Percentiles rank a stretch among this genome's conserved stretches.
Conservation (phyloP, 2,888 invertebrate genomes). For the Gortyna flavago region DNA sequence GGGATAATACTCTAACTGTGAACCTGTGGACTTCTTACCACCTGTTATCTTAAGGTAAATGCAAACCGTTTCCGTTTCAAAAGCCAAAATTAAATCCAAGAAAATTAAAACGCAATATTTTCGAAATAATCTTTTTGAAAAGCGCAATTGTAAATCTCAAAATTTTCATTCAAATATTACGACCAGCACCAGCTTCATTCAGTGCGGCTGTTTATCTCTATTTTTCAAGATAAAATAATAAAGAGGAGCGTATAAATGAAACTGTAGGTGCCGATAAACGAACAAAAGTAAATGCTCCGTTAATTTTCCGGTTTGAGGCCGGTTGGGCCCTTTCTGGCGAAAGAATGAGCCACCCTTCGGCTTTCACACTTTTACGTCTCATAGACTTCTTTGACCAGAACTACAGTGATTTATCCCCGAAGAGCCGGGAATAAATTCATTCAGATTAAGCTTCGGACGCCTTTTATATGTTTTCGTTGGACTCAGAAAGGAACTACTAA, state of each 20-base stretch:
- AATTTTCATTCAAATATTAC: slow-evolving; percentile 57
- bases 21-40: background rate
- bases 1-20: too few species aligned
- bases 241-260: slow-evolving; percentile 70
- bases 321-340: slow-evolving; percentile 66
- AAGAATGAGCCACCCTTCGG: slow-evolving; percentile 70
- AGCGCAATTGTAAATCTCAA: slow-evolving; percentile 56
- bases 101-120: slow-evolving; percentile 46
- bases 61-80: slow-evolving; percentile 28
- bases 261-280: slow-evolving; percentile 73
- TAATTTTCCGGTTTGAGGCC: slow-evolving; percentile 85
- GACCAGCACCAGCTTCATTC: slow-evolving; percentile 50
- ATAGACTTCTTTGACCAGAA: slow-evolving; percentile 74
- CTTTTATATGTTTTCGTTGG: slow-evolving; percentile 62
- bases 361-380: slow-evolving; percentile 74
- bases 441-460: slow-evolving; percentile 69
- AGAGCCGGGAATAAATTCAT: slow-evolving; percentile 72
- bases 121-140: slow-evolving; percentile 53
- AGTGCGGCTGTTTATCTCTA: slow-evolving; percentile 63
- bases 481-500: slow-evolving; percentile 60
- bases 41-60: slow-evolving; percentile 5
- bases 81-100: slow-evolving; percentile 32
- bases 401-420: slow-evolving; percentile 71
- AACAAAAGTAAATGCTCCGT: slow-evolving; percentile 80
- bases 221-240: slow-evolving; percentile 71